Base-by-base conservation (phyloP, 92 coral and sea anemone species). In the Porites evermanni region DNA sequence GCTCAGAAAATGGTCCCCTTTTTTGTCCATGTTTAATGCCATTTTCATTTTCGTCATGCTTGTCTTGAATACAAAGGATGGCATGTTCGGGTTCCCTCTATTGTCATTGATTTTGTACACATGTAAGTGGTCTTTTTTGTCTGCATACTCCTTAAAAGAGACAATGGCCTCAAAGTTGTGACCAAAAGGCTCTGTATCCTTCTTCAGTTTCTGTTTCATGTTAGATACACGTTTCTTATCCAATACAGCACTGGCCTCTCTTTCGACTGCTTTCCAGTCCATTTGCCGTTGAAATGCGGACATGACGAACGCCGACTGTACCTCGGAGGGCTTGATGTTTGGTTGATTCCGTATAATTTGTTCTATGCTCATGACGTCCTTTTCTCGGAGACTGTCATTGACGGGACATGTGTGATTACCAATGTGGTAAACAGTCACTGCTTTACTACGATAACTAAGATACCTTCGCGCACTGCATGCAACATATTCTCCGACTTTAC, bases 371-470 rank as follows among this genome's bases (percentile, higher is more conserved):
- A 59, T 78, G 8, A 52, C 69, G 47, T 80, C 87, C 75, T 73
- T 79, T 54, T 78, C 61, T 59, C 7, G 14, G 7, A 38, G 74
- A 9, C 13, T 76, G 29, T 68, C 70, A 38, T 61, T 78, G 8
- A 93, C 91, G 24, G 96, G 92, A 80, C 93, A 93, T 20, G 94
- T 80, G 82, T 92, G 91, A n/a, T 82, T 72, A 14, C 93, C 95
- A 71, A 74, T 64, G 83, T 90, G 93, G 77, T 83, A 90, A 54
- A 90, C 89, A 17, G 92, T 93, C 21, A 91, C 85, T 17, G 84
- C 44, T 64, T 74, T 19, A 91, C 87, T 72, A 82, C 85, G 54
- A 79, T 89, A 63, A 86, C 93, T 19, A 86, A 81, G 29, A 18
- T 60, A 20, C 64, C 66, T 91, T 88, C 87, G 79, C 75, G 94